Conservation (phyloP, 2,888 invertebrate species). For the Thereva unica region DNA sequence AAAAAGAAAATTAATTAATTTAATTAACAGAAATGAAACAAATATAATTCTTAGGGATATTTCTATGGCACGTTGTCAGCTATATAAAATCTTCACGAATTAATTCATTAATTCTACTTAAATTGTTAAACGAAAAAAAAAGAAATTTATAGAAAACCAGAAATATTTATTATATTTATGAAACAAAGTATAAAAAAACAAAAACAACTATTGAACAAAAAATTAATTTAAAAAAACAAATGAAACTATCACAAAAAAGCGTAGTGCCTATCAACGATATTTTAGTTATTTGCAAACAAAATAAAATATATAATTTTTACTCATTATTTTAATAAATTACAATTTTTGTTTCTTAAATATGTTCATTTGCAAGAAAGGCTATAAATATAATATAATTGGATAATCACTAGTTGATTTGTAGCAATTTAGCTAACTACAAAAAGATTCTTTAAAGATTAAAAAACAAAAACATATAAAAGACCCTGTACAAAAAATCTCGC, state of each 20-base stretch:
- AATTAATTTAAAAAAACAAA: conserved; percentile 12
- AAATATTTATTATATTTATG: conserved; percentile 21
- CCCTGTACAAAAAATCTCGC: conserved; percentile 1
- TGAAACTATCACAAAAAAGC: conserved; percentile 23
- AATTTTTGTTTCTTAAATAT: too few species aligned
- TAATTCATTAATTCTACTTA: conserved; percentile 26
- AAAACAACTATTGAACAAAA: conserved; percentile 1
- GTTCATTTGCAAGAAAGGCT: too few species aligned
- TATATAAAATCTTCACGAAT: conserved; percentile 28
- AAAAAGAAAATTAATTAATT: too few species aligned
- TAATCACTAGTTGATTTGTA: conserved; percentile 14
- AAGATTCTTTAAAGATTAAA: conserved; percentile 2
- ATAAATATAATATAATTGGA: too few species aligned
- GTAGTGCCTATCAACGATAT: conserved; percentile 31
- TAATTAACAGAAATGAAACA: background rate
- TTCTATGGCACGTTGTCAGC: conserved; percentile 33
- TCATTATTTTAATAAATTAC: too few species aligned
- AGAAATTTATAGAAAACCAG: conserved; percentile 6
- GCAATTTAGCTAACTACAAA: conserved; percentile 9
- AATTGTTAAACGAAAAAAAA: conserved; percentile 15
- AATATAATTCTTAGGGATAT: conserved; percentile 18
- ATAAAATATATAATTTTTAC: too few species aligned
- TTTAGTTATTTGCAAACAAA: too few species aligned
- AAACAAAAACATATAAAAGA: too few species aligned
- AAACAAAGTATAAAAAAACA: conserved; percentile 2